phyloP scores from a whole-genome alignment of 1,140 invertebrate species.

The Kradibia gibbosae region DNA sequence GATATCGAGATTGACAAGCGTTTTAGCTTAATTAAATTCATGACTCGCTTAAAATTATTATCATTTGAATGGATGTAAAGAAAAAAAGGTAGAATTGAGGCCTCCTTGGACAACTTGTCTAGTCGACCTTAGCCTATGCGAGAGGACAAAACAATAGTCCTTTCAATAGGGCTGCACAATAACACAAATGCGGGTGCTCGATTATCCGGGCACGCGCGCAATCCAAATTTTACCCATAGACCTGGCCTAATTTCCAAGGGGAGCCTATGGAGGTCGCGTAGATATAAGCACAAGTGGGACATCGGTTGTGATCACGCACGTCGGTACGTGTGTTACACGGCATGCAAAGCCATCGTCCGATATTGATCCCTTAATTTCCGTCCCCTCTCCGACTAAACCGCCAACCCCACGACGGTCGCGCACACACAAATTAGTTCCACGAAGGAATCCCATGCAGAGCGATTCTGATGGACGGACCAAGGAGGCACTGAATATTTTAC shows the following conservation, averaged over 20 bases:
- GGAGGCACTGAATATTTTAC: not conserved
- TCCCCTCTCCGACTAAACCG: not conserved
- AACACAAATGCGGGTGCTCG: no score
- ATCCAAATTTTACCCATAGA: not conserved
- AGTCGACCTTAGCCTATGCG: no score
- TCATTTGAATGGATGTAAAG: not conserved
- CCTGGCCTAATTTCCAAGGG: conserved; percentile 18
- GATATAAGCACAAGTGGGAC: not conserved
- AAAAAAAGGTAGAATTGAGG: not conserved
- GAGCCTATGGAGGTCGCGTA: conserved; percentile 2
- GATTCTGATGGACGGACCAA: not conserved
- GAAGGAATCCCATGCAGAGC: not conserved
- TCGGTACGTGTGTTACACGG: conserved; percentile 50
- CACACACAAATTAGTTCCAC: conserved; percentile 14
- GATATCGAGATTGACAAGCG: not conserved
- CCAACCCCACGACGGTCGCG: no score
- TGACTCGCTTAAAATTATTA: conserved; percentile 7
- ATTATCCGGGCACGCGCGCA: not conserved
- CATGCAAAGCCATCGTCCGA: not conserved
- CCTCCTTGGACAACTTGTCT: not conserved
- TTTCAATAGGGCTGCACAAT: no score
- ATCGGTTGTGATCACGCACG: conserved; percentile 58
- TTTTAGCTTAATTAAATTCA: conserved; percentile 24
- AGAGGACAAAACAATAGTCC: no score
- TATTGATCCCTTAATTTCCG: conserved; percentile 24